phyloP scores from a whole-genome alignment of 2,888 invertebrate genomes.

The Sesia bembeciformis region DNA sequence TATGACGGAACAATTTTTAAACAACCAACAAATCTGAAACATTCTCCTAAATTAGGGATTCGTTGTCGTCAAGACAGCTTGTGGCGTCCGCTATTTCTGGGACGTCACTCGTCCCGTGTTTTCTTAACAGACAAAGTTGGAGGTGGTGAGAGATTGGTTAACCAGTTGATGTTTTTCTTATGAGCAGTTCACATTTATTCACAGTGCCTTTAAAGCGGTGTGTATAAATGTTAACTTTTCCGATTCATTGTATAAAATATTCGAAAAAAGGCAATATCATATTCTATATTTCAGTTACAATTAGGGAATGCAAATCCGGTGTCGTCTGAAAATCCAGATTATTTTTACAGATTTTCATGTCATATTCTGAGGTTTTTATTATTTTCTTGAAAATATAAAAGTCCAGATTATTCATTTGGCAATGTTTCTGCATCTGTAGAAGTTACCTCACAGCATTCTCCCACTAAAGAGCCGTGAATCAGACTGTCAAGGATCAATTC shows the following conservation, averaged over 20 bases:
- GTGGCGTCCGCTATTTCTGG: conserved; percentile 48
- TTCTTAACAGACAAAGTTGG: conserved; percentile 30
- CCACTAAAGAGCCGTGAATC: no score
- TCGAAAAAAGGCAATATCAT: background rate
- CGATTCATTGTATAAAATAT: background rate
- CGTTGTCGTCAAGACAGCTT: conserved; percentile 27
- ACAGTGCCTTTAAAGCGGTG: no score
- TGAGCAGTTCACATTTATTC: background rate
- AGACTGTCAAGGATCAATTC: no score
- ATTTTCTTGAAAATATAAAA: no score
- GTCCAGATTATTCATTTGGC: no score
- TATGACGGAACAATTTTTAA: conserved; percentile 13
- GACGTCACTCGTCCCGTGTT: conserved; percentile 46
- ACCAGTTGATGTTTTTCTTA: conserved; percentile 18
- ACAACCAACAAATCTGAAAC: conserved; percentile 18
- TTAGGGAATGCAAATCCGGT: no score
- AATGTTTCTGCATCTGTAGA: no score
- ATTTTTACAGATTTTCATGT: no score
- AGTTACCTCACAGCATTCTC: no score
- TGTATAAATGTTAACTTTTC: no score
- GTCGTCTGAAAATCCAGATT: no score
- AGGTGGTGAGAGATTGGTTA: conserved; percentile 24
- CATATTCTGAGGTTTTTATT: no score
- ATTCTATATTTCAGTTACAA: background rate
- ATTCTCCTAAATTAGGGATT: conserved; percentile 50